Conservation (phyloP, 2,797 vertebrate species). For the Lemur catta region DNA sequence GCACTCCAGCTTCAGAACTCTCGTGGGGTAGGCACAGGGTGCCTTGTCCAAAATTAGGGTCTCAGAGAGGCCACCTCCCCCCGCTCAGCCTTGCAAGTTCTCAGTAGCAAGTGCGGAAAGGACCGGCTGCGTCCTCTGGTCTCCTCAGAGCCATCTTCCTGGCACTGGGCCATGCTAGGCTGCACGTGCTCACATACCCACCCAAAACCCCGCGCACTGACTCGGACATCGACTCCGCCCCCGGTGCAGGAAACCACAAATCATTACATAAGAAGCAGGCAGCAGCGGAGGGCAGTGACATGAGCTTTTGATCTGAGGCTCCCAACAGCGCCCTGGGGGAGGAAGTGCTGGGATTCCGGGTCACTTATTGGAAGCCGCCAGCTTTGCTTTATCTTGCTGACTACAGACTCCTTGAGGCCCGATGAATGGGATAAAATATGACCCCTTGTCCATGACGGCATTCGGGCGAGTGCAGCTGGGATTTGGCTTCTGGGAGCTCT, state of each 20-base stretch:
- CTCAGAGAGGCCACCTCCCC: not conserved
- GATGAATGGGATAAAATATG: not conserved
- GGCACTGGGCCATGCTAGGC: not conserved
- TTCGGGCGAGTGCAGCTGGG: not conserved
- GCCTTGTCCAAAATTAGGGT: not conserved
- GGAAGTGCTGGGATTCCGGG: not conserved
- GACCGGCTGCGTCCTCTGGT: accelerated
- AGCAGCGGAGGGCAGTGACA: not conserved
- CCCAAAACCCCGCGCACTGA: not conserved
- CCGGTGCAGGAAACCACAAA: not conserved
- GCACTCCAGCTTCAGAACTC: not conserved
- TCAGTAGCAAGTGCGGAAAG: not conserved
- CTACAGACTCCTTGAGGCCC: not conserved
- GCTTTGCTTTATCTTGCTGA: not conserved
- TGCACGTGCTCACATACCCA: not conserved
- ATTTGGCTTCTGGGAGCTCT: not conserved
- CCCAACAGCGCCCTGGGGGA: not conserved
- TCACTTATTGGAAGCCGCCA: not conserved
- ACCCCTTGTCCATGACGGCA: not conserved
- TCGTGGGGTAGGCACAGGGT: accelerated
- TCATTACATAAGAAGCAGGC: not conserved
- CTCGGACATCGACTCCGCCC: not conserved
- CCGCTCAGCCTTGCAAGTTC: too few relatives aligned
- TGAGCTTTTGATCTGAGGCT: not conserved
- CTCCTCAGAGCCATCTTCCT: not conserved